Conservation (phyloP, 2,888 invertebrate species). For the Diarsia rubi region DNA sequence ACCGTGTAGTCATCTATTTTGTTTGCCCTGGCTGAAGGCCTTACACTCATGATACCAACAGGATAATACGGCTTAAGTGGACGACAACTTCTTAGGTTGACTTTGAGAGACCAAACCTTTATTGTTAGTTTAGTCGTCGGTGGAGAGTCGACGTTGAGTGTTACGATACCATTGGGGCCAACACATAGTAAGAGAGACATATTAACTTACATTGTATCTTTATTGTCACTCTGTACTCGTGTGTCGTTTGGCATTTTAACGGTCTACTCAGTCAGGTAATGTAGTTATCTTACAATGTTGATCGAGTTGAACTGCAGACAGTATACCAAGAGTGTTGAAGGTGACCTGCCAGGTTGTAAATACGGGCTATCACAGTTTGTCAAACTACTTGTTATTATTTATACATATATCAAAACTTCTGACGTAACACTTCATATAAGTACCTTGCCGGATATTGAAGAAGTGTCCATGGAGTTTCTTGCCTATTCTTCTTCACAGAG, state of each 20-base stretch:
- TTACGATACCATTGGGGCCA: slow-evolving; percentile 9
- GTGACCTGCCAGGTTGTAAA: background rate
- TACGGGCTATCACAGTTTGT: background rate
- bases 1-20: no score
- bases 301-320: background rate
- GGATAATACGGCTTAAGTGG: no score
- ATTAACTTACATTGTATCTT: slow-evolving; percentile 5
- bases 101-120: background rate
- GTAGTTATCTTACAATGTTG: background rate
- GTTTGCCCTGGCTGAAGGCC: no score
- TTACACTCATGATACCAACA: no score
- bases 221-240: background rate
- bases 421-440: no score
- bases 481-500: no score
- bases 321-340: background rate
- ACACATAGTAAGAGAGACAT: slow-evolving; percentile 3
- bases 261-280: background rate
- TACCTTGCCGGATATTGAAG: background rate
- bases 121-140: background rate
- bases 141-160: background rate
- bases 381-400: no score
- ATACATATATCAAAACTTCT: no score
- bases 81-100: no score
- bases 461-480: no score
- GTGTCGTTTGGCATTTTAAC: background rate